phyloP scores from a whole-genome alignment of 2,113 vertebrate genomes.

The Percopsis transmontana region DNA sequence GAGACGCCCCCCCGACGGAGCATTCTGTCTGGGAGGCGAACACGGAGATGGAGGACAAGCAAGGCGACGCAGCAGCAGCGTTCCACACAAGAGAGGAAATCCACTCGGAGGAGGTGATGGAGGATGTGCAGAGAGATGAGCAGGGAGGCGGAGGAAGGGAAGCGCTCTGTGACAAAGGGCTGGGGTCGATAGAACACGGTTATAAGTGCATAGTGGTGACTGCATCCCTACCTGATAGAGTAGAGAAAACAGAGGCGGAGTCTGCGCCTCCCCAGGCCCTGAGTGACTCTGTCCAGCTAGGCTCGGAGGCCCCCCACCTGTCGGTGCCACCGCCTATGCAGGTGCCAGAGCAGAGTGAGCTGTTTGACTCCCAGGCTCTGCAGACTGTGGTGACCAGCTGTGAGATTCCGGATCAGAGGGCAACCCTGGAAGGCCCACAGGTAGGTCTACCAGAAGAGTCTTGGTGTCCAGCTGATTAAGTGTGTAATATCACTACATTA shows the following conservation, averaged over 20 bases:
- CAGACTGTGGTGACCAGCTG: constrained; percentile 81
- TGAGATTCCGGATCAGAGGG: constrained; percentile 78
- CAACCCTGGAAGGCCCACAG: constrained; percentile 81
- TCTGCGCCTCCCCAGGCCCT: constrained; percentile 3
- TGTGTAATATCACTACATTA: no score
- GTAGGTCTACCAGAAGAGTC: constrained; percentile 46
- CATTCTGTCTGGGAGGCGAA: constrained; percentile 72
- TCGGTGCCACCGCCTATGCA: constrained; percentile 49
- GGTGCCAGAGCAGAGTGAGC: constrained; percentile 63
- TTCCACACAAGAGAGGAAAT: constrained; percentile 23
- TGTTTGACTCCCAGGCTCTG: constrained; percentile 80
- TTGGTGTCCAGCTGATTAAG: background rate
- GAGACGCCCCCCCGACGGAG: constrained; percentile 27
- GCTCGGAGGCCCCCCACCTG: constrained; percentile 24
- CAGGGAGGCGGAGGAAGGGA: constrained; percentile 10
- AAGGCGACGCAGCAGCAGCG: constrained; percentile 20
- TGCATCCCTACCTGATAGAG: constrained; percentile 43
- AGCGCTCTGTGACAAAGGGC: constrained; percentile 25
- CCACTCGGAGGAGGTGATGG: constrained; percentile 40
- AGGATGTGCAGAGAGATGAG: constrained; percentile 35
- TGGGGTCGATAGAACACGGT: constrained; percentile 8
- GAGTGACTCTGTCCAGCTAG: constrained; percentile 7
- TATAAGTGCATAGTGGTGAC: constrained; percentile 65
- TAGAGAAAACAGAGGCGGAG: constrained; percentile 45
- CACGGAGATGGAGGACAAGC: constrained; percentile 55